A percentile compares a stretch with the other conserved stretches of the same genome.
phyloP scores from a whole-genome alignment of 2,113 vertebrate species.

The Zapus hudsonius region DNA sequence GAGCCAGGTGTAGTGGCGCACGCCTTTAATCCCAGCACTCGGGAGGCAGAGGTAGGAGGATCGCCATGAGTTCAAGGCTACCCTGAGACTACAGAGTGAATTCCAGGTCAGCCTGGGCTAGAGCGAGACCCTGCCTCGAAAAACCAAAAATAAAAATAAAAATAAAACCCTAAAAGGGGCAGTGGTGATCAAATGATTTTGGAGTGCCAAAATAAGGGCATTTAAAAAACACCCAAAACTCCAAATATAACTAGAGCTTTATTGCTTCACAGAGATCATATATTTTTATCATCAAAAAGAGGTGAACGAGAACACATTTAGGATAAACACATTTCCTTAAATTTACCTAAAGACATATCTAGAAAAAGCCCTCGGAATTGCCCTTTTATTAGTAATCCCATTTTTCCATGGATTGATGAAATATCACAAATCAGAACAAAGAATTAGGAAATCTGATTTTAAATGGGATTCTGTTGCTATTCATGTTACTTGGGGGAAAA shows the following conservation, averaged over 20 bases:
- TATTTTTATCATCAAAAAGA: background rate
- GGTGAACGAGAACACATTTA: background rate
- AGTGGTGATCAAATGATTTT: slow-evolving; percentile 7
- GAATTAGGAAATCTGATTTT: background rate
- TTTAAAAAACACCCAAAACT: slow-evolving; percentile 65
- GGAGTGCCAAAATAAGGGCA: slow-evolving; percentile 35
- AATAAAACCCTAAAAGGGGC: too few relatives aligned
- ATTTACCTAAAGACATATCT: too few relatives aligned
- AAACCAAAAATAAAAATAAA: too few relatives aligned
- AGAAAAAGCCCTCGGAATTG: background rate
- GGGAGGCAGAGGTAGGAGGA: too few relatives aligned
- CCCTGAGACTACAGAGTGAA: too few relatives aligned
- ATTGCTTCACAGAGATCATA: slow-evolving; percentile 22
- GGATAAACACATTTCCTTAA: background rate
- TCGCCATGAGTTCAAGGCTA: too few relatives aligned
- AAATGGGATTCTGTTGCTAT: background rate
- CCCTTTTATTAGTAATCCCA: background rate
- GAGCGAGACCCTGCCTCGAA: too few relatives aligned
- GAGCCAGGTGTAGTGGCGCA: too few relatives aligned
- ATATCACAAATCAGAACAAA: background rate
- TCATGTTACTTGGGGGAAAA: background rate
- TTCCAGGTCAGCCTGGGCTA: too few relatives aligned
- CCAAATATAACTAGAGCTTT: slow-evolving; percentile 34
- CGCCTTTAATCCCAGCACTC: too few relatives aligned
- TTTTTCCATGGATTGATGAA: background rate